These are phyloP conservation scores for Slavum lentiscoides DNA, from an alignment of 2,888 invertebrate genomes.

Conservation along the genomic window DNA sequence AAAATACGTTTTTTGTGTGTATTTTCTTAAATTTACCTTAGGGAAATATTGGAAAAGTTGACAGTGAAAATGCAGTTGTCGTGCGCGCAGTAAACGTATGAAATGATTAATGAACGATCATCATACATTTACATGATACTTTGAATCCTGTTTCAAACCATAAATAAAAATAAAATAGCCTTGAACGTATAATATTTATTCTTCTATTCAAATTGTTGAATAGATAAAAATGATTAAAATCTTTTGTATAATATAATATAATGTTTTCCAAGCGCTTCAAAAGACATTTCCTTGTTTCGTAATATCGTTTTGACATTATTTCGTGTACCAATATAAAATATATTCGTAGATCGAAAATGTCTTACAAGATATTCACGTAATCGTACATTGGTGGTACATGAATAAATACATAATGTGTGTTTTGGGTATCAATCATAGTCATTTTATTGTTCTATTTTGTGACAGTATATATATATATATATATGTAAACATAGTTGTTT, in stretches of 20 bases:
- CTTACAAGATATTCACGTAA: background rate
- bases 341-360: slow-evolving; percentile 7
- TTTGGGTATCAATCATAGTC: background rate
- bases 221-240: background rate
- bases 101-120: slow-evolving; percentile 13
- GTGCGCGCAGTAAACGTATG: background rate
- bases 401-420: background rate
- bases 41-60: background rate
- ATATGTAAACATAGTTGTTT: background rate
- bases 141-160: background rate
- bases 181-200: slow-evolving; percentile 5
- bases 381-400: background rate
- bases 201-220: background rate
- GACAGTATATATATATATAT: too few species aligned
- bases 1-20: background rate
- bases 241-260: background rate
- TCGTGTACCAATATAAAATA: background rate
- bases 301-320: slow-evolving; percentile 1
- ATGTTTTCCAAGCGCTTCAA: background rate
- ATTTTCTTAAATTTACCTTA: slow-evolving; percentile 11
- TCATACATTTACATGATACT: background rate
- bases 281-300: background rate
- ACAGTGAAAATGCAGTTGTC: slow-evolving; percentile 20
- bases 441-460: slow-evolving; percentile 18
- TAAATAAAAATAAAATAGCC: background rate